Evolutionary conservation across 2,888 invertebrate species (phyloP), one percentile per base, ranked within the genome.

Genomic region (Drosophila macrospina): DNA sequence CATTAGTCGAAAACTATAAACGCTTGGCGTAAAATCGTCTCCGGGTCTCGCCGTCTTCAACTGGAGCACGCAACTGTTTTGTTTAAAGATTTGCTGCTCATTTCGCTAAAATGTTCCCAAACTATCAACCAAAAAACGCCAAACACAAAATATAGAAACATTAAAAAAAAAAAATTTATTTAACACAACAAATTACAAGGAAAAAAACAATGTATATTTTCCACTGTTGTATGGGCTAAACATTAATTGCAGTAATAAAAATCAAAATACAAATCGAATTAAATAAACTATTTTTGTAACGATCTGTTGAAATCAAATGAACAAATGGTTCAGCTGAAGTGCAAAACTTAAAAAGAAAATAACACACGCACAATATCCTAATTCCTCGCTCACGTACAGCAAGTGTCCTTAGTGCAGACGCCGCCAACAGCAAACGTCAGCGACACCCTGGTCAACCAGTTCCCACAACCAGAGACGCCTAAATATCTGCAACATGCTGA

Each of bases 1-100:
- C 91, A 91, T 91, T 92, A 92, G 92, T 92, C 90, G 92, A 91
- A 91, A 92, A 91, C 91, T 92, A 91, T 91, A 90, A 91, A 89
- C 91, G 91, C 90, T 90, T 84, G 90, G 88, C 86, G 91, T 88
- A 89, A 90, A 90, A 91, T 90, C 90, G 90, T 88, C 89, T 89
- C 79, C 86, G 82, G 84, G 81, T 88, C 69, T 80, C 69, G 64
- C 72, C 67, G 74, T 56, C 73, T 71, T 72, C 74, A 73, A 69
- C 77, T 71, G 67, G 72, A 78, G 67, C 74, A 78, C 69, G 74
- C 81, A 78, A 74, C 77, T 65, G 77, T 69, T 69, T 69, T 69
- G 64, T 70, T 69, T 74, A 15, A 26, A 26, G 26, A 26, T 26
- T 7, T 26, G 26, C 7, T 26, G n/a, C n/a, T n/a, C n/a, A n/a